Evolutionary conservation across 2,113 vertebrate genomes (phyloP).

Genomic region (Phalacrocorax aristotelis): DNA sequence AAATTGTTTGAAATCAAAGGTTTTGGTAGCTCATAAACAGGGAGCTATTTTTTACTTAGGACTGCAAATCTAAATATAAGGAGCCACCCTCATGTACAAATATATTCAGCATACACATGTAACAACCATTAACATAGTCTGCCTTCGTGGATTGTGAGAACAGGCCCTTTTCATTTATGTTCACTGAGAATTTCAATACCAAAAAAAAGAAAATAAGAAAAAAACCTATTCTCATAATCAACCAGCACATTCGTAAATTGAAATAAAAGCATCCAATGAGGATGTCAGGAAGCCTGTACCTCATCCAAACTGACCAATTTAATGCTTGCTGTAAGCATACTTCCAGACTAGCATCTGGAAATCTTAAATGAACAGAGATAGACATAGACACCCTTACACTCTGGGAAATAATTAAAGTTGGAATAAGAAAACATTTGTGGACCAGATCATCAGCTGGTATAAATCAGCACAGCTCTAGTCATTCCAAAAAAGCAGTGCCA

Average conservation of each 20-base stretch:
- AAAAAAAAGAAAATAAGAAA: not conserved
- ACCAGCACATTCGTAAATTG: not conserved
- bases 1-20: conserved; percentile 60
- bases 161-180: not conserved
- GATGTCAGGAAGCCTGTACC: conserved; percentile 16
- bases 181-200: not conserved
- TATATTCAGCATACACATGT: not conserved
- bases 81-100: not conserved
- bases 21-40: conserved; percentile 43
- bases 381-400: conserved; percentile 24
- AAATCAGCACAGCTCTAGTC: conserved; percentile 37
- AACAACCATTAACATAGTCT: not conserved
- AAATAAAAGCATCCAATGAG: conserved; percentile 5
- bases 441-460: conserved; percentile 52
- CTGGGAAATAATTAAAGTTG: conserved; percentile 44
- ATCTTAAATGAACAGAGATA: conserved; percentile 50
- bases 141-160: not conserved
- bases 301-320: conserved; percentile 31
- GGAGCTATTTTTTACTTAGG: not conserved
- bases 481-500: conserved; percentile 49
- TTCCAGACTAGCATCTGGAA: conserved; percentile 61
- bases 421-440: conserved; percentile 32
- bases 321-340: conserved; percentile 4
- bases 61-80: conserved; percentile 22
- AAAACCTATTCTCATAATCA: not conserved